These are phyloP conservation scores for Gavialis gangeticus DNA, from an alignment of 2,113 vertebrate genomes.

Conservation along the genomic window DNA sequence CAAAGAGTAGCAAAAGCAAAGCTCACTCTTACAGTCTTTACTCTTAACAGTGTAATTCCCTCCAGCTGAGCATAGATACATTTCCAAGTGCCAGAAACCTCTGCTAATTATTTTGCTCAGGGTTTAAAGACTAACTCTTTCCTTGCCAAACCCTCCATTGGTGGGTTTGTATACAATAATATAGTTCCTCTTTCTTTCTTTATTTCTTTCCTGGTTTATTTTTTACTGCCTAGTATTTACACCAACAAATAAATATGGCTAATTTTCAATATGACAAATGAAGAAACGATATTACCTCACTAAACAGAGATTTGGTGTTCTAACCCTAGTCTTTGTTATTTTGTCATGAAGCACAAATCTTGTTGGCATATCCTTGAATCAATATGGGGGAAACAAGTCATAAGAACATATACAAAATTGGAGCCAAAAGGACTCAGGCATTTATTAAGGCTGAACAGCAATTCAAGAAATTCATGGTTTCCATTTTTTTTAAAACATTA, in stretches of 20 bases:
- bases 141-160: neutral
- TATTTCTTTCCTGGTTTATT: neutral
- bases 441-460: neutral
- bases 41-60: neutral
- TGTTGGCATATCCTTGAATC: neutral
- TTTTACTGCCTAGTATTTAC: neutral
- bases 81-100: conserved; percentile 9
- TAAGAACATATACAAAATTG: neutral
- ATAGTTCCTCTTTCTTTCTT: neutral
- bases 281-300: neutral
- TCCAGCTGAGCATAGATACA: neutral
- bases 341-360: neutral
- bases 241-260: neutral
- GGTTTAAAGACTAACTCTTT: neutral
- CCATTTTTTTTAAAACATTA: neutral
- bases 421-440: neutral
- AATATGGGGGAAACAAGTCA: neutral
- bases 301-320: neutral
- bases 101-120: neutral
- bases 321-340: neutral
- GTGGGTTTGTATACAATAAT: neutral
- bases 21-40: neutral
- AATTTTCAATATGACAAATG: neutral
- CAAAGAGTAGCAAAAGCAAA: neutral
- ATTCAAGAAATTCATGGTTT: neutral